phyloP scores from a whole-genome alignment of 2,113 vertebrate species.

The Sorex fumeus region DNA sequence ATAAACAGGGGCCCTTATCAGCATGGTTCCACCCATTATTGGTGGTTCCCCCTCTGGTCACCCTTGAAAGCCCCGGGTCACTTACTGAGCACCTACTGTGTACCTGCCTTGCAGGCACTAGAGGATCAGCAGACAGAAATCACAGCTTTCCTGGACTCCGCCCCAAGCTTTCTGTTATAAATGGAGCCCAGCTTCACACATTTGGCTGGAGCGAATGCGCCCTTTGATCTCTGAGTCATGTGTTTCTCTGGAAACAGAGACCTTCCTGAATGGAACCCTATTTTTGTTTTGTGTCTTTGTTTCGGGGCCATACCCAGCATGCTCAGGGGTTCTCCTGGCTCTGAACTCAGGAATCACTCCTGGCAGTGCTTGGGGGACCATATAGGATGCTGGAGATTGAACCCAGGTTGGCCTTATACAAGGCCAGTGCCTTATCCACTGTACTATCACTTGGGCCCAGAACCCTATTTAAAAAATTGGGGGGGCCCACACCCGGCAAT shows the following conservation, averaged over 20 bases:
- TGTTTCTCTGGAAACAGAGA: slow-evolving; percentile 12
- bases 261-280: rapidly evolving
- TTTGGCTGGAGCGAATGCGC: slow-evolving; percentile 65
- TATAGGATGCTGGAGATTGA: too few relatives aligned
- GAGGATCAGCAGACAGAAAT: background rate
- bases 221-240: background rate
- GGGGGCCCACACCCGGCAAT: too few relatives aligned
- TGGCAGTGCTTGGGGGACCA: too few relatives aligned
- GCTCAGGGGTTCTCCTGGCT: too few relatives aligned
- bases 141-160: background rate
- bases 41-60: background rate
- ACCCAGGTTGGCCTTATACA: too few relatives aligned
- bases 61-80: background rate
- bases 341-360: too few relatives aligned
- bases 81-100: background rate
- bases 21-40: background rate
- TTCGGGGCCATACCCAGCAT: too few relatives aligned
- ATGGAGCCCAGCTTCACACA: background rate
- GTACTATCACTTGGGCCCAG: too few relatives aligned
- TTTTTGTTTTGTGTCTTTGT: too few relatives aligned
- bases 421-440: too few relatives aligned
- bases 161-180: background rate
- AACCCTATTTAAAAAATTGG: too few relatives aligned
- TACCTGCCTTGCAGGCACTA: background rate
- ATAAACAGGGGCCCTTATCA: rapidly evolving